Evolutionary conservation across 2,797 vertebrate genomes (phyloP).

Genomic region (Allobates femoralis): DNA sequence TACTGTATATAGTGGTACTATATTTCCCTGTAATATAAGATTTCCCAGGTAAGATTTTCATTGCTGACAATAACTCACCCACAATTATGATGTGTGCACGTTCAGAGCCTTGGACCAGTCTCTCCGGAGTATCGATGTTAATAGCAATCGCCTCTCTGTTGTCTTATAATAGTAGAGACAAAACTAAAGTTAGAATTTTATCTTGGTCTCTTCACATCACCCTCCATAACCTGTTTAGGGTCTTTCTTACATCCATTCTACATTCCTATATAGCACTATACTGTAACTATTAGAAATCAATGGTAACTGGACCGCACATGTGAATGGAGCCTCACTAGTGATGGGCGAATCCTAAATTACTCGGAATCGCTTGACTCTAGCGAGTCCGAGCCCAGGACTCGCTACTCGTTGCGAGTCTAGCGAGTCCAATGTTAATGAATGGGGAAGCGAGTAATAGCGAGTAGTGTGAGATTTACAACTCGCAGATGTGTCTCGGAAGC

Average conservation of each 20-base stretch:
- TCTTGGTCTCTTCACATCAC: not conserved
- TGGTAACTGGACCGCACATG: not conserved
- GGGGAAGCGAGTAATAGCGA: no score
- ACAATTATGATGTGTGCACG: not conserved
- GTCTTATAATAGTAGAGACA: not conserved
- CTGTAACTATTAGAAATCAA: not conserved
- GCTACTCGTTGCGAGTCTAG: no score
- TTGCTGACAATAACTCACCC: not conserved
- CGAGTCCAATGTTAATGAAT: no score
- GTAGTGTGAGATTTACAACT: no score
- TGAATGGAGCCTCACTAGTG: not conserved
- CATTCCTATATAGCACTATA: not conserved
- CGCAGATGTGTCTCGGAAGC: no score
- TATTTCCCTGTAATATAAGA: not conserved
- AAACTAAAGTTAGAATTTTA: not conserved
- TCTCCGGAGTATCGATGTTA: not conserved
- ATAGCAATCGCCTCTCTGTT: not conserved
- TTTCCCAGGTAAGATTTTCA: not conserved
- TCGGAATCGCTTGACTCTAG: no score
- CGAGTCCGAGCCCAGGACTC: no score
- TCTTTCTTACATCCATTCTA: not conserved
- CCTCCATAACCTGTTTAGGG: not conserved
- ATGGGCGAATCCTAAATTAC: no score
- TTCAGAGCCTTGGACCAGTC: not conserved
- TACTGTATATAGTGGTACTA: not conserved